phyloP scores from a whole-genome alignment of 2,888 invertebrate genomes.

The Drosophila incognita region DNA sequence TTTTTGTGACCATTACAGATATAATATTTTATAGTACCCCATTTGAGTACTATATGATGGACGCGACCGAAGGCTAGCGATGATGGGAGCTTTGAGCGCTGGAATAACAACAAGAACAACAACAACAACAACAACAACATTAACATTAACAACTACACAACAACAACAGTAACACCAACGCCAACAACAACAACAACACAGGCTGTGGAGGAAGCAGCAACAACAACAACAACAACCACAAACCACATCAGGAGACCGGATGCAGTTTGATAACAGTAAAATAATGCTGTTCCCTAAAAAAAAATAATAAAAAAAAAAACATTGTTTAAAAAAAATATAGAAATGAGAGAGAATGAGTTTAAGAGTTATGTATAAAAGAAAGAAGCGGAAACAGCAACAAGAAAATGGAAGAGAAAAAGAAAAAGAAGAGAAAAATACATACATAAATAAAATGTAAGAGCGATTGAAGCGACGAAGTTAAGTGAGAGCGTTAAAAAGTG shows the following conservation, averaged over 20 bases:
- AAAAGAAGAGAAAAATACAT: constrained; percentile 47
- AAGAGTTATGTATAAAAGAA: constrained; percentile 56
- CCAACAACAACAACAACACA: constrained; percentile 23
- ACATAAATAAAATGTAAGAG: constrained; percentile 33
- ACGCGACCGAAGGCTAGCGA: constrained; percentile 46
- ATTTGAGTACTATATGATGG: constrained; percentile 73
- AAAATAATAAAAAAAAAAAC: constrained; percentile 22
- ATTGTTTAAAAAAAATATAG: constrained; percentile 41
- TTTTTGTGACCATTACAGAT: constrained; percentile 62
- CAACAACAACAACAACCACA: constrained; percentile 35
- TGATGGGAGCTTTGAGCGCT: constrained; percentile 32
- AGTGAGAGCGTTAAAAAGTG: constrained; percentile 57
- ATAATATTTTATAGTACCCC: constrained; percentile 78
- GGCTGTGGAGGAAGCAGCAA: constrained; percentile 28
- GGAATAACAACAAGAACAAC: constrained; percentile 25
- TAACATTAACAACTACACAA: constrained; percentile 28
- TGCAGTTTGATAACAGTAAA: constrained; percentile 41
- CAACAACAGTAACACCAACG: constrained; percentile 12
- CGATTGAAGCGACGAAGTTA: constrained; percentile 27
- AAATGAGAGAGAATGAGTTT: constrained; percentile 29
- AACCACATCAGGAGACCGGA: constrained; percentile 36
- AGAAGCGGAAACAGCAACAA: constrained; percentile 30
- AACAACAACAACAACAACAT: neutral
- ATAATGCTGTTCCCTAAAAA: constrained; percentile 53
- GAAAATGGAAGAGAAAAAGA: constrained; percentile 4